These are phyloP conservation scores for Zhuqinia jingwanae DNA, from an alignment of 2,888 invertebrate species.

Conservation along the genomic window DNA sequence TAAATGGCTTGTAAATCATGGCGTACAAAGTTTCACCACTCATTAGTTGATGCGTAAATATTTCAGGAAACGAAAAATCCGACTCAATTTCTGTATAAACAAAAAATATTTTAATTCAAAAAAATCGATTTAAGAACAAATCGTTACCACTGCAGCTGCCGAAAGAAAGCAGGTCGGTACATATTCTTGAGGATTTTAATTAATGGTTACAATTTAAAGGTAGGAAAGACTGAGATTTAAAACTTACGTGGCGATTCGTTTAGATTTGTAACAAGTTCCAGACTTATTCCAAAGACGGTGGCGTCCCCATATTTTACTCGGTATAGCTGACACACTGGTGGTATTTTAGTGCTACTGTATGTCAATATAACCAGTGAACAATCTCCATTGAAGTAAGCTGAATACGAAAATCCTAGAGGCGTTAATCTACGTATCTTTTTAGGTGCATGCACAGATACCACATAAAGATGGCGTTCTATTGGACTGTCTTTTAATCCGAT, in stretches of 20 bases:
- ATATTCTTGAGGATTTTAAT: neutral
- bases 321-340: conserved; percentile 83
- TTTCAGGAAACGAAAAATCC: conserved; percentile 85
- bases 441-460: conserved; percentile 87
- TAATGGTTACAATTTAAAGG: no score
- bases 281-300: conserved; percentile 86
- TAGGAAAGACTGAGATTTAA: no score
- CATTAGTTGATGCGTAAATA: conserved; percentile 80
- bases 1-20: conserved; percentile 93
- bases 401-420: conserved; percentile 86
- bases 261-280: conserved; percentile 87
- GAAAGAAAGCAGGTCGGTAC: no score
- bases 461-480: conserved; percentile 95
- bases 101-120: neutral
- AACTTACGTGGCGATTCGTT: conserved; percentile 85
- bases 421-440: conserved; percentile 83
- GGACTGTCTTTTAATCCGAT: conserved; percentile 94
- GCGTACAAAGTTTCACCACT: conserved; percentile 88
- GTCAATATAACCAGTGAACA: conserved; percentile 82
- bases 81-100: conserved; percentile 79
- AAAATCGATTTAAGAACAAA: neutral
- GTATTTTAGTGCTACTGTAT: conserved; percentile 84
- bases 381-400: conserved; percentile 89
- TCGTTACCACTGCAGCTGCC: no score
- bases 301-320: conserved; percentile 85